Conservation (phyloP, 1,140 invertebrate genomes). For the Charaxes varanes region DNA sequence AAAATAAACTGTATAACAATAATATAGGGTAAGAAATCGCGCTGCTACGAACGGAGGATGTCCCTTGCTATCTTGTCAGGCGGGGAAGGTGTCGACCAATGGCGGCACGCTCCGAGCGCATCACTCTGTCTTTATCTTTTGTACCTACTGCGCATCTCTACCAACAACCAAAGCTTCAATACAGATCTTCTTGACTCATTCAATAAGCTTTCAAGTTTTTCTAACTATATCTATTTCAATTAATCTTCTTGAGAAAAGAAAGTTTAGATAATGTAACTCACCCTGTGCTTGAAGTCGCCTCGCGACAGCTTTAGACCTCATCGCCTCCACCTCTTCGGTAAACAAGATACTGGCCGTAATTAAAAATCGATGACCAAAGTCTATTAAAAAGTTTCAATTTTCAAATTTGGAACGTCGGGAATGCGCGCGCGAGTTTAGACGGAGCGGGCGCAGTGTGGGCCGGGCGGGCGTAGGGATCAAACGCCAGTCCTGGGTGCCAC, state of each 20-base stretch:
- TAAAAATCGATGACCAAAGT: slow-evolving; percentile 51
- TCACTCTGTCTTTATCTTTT: slow-evolving; percentile 56
- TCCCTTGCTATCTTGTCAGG: slow-evolving; percentile 68
- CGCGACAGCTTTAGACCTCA: slow-evolving; percentile 75
- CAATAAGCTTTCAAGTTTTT: too few relatives aligned
- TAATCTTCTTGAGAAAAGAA: too few relatives aligned
- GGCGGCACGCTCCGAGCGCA: slow-evolving; percentile 40
- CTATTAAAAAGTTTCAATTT: slow-evolving; percentile 44
- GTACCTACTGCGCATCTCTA: slow-evolving; percentile 49
- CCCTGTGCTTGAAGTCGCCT: slow-evolving; percentile 73
- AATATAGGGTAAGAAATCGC: slow-evolving; percentile 19
- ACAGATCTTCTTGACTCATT: too few relatives aligned
- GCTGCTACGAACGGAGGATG: slow-evolving; percentile 45
- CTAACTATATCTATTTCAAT: too few relatives aligned
- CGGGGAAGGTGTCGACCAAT: slow-evolving; percentile 64
- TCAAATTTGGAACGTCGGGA: slow-evolving; percentile 33
- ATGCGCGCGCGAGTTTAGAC: slow-evolving; percentile 33
- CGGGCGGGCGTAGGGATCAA: slow-evolving; percentile 47
- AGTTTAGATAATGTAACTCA: slow-evolving; percentile 41
- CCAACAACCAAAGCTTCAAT: slow-evolving; percentile 1
- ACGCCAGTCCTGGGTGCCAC: slow-evolving; percentile 36
- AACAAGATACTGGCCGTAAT: slow-evolving; percentile 43
- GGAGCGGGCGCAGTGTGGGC: slow-evolving; percentile 37
- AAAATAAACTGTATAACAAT: slow-evolving; percentile 32
- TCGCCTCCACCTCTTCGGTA: slow-evolving; percentile 45